Conservation (phyloP, 37 sponge, comb jelly and placozoan species). For the Amphimedon queenslandica region DNA sequence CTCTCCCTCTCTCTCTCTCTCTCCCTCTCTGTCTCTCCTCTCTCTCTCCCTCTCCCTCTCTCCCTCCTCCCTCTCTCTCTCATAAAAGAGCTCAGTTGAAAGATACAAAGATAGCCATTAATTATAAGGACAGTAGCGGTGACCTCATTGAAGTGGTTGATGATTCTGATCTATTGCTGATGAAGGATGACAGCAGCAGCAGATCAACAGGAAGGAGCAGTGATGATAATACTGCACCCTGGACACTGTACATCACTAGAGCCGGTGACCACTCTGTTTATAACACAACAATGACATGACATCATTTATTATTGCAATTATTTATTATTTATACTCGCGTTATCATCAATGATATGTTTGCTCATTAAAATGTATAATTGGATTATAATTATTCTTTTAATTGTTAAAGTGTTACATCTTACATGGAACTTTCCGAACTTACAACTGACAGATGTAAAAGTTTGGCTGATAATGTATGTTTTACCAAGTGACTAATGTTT, state of each 20-base stretch:
- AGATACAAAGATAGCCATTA: conserved; percentile 47
- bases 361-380: too few species aligned
- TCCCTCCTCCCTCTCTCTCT: not conserved
- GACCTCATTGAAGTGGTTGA: conserved; percentile 78
- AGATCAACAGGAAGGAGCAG: not conserved
- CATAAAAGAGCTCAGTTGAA: conserved; percentile 45
- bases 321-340: too few species aligned
- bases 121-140: conserved; percentile 77
- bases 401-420: too few species aligned
- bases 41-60: not conserved
- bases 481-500: too few species aligned
- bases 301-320: too few species aligned
- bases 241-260: conserved; percentile 78
- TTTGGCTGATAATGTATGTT: too few species aligned
- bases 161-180: conserved; percentile 56
- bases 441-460: too few species aligned
- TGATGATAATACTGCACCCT: conserved; percentile 30
- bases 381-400: too few species aligned
- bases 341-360: too few species aligned
- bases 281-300: too few species aligned
- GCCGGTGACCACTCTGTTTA: conserved; percentile 60
- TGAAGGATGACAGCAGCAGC: conserved; percentile 30
- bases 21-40: not conserved
- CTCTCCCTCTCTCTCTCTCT: not conserved
- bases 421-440: too few species aligned